A percentile compares a stretch with the other conserved stretches of the same genome.
phyloP scores from a whole-genome alignment of 2,797 vertebrate genomes.

The Podarcis siculus region DNA sequence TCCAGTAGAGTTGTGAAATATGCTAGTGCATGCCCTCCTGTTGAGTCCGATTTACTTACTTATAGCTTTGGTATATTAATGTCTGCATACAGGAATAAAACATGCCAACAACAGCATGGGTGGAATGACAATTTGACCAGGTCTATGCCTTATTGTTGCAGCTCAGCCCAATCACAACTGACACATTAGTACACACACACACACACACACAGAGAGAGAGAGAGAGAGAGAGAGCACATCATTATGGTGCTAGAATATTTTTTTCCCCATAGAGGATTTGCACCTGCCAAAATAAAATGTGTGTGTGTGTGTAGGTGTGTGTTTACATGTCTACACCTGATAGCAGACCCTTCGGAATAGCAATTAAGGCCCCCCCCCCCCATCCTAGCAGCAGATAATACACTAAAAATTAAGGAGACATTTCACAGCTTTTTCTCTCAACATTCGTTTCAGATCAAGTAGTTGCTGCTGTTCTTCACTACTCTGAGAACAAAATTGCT shows the following conservation, averaged over 20 bases:
- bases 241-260: not conserved
- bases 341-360: not conserved
- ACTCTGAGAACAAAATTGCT: not conserved
- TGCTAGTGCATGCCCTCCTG: not conserved
- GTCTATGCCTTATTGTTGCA: not conserved
- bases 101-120: not conserved
- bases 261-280: not conserved
- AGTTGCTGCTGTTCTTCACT: not conserved
- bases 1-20: not conserved
- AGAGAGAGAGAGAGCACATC: too few relatives aligned
- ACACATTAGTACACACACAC: too few relatives aligned
- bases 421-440: not conserved
- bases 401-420: not conserved
- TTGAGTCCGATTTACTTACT: not conserved
- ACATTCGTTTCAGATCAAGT: not conserved
- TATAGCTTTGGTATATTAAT: not conserved
- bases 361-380: not conserved
- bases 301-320: not conserved
- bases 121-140: not conserved
- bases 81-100: not conserved
- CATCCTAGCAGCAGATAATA: not conserved
- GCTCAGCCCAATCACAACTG: not conserved
- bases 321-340: not conserved
- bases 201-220: too few relatives aligned
- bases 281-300: not conserved